Base-by-base conservation (phyloP, 2,113 vertebrate genomes). In the Sphaerodactylus townsendi region DNA sequence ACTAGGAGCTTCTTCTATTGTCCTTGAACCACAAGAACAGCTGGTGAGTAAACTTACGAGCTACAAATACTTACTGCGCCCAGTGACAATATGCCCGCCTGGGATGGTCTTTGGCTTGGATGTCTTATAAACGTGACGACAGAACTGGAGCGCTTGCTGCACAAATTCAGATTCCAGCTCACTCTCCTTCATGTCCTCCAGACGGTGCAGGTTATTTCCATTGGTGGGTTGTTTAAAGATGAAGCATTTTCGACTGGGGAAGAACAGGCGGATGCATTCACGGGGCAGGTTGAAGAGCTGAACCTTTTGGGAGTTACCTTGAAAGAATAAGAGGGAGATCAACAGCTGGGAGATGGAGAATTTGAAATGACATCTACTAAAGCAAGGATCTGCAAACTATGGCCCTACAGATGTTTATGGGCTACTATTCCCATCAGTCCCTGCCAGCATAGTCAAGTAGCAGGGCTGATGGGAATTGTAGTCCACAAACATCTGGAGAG, bases 221-320 rank as follows among this genome's bases (percentile, higher is more conserved):
- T 41, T 23, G 2, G 93, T 77, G 1, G 95, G 95, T 5, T 65
- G 77, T 0, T 89, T 89, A 50, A 95, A 95, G 9, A 81, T 15
- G 13, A 91, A 92, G 69, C 91, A 92, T 73, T 92, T 94, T 10
- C 94, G 91, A 17, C 65, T 74, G 21, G 89, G 89, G 86, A 95
- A 95, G 84, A 91, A 95, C 15, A 77, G 90, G 3, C 87, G 90
- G 77, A 95, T 88, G 81, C 93, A 93, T 69, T 94, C 69, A 23
- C 92, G 89, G 1, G 91, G 93, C 19, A 92, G 77, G 70, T 95
- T 95, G 70, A 86, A 92, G 0, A 83, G 48, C 5, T 11, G 62
- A 1, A 77, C 50, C 33, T 70, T 17, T 4, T 39, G 28, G 33
- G 73, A n/a, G 0, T 14, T 17, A 1, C 73, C 92, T 95, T 19